Conservation (phyloP, 2,797 vertebrate genomes). For the Merluccius polli region DNA sequence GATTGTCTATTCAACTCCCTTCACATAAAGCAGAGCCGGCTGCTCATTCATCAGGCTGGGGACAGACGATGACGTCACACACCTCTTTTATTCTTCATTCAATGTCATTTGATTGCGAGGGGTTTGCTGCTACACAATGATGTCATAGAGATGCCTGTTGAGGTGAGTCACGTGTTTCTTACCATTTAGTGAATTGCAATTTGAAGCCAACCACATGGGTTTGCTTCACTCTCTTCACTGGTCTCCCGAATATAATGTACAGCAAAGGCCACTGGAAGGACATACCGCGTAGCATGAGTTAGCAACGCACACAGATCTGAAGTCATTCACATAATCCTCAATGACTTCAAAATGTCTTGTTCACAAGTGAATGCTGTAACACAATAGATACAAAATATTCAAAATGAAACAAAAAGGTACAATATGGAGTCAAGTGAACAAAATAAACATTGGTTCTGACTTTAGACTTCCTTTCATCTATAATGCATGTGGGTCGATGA, state of each 20-base stretch:
- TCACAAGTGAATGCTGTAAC: too few relatives aligned
- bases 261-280: too few relatives aligned
- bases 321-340: not conserved
- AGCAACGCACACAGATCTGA: not conserved
- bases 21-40: not conserved
- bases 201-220: too few relatives aligned
- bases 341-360: too few relatives aligned
- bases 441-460: not conserved
- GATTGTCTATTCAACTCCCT: not conserved
- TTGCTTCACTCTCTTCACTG: too few relatives aligned
- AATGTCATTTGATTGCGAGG: not conserved
- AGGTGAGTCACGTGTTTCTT: too few relatives aligned
- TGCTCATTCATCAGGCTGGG: not conserved
- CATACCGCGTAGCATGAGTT: not conserved
- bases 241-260: too few relatives aligned
- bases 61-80: not conserved
- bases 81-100: not conserved
- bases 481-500: not conserved
- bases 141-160: not conserved
- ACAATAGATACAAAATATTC: too few relatives aligned
- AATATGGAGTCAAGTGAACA: too few relatives aligned
- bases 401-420: too few relatives aligned
- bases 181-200: too few relatives aligned
- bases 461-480: not conserved
- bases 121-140: not conserved